Conservation (phyloP, 2,888 invertebrate species). For the Pegoplata infirma region DNA sequence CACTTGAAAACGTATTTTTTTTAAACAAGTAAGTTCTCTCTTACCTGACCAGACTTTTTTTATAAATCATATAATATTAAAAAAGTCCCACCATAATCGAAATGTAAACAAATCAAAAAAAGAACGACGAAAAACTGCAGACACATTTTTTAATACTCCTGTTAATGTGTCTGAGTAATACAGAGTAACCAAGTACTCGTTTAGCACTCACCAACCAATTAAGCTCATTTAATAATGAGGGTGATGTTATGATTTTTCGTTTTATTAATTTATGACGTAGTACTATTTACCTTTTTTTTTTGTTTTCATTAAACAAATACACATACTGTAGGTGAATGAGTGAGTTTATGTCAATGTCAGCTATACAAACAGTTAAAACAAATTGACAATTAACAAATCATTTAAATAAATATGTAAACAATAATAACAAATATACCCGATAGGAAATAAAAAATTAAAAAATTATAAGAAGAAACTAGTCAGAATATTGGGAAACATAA, state of each 20-base stretch:
- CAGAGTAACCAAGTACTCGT: slow-evolving; percentile 1
- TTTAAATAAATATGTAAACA: slow-evolving; percentile 25
- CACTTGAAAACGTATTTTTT: neutral
- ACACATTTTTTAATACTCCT: too few species aligned
- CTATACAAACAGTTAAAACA: slow-evolving; percentile 23
- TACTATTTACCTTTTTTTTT: slow-evolving; percentile 20
- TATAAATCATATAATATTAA: neutral
- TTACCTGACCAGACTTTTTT: neutral
- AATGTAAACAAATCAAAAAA: slow-evolving; percentile 3
- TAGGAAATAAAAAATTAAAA: neutral
- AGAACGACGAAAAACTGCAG: neutral
- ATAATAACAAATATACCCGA: neutral
- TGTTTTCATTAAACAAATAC: slow-evolving; percentile 33
- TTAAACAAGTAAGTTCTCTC: too few species aligned
- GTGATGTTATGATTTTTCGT: slow-evolving; percentile 23
- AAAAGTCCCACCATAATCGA: slow-evolving; percentile 9
- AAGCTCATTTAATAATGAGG: slow-evolving; percentile 9
- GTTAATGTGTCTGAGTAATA: neutral
- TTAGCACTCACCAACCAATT: neutral
- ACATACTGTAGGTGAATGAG: neutral
- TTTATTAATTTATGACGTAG: slow-evolving; percentile 47
- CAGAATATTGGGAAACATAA: too few species aligned
- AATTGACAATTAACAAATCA: slow-evolving; percentile 28
- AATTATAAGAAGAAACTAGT: too few species aligned
- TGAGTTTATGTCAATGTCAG: slow-evolving; percentile 46